These are phyloP conservation scores for Apamea monoglypha DNA, from an alignment of 2,888 invertebrate genomes.

Conservation along the genomic window DNA sequence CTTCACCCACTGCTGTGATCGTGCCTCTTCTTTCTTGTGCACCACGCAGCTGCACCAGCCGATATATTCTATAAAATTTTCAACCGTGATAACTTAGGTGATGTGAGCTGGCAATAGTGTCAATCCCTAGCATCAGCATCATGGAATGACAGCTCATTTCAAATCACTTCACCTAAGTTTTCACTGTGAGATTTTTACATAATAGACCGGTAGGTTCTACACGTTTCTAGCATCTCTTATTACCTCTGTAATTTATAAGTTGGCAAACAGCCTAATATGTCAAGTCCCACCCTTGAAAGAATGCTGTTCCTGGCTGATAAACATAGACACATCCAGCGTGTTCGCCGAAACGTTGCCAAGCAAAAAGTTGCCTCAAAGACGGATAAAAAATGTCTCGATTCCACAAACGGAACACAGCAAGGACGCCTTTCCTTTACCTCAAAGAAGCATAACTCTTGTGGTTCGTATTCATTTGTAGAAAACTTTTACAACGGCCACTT, in stretches of 20 bases:
- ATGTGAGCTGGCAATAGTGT: no score
- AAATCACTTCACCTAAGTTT: no score
- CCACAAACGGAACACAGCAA: conserved; percentile 16
- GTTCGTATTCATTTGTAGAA: conserved; percentile 38
- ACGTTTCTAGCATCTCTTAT: neutral
- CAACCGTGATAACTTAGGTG: no score
- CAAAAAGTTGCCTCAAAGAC: neutral
- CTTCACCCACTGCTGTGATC: neutral
- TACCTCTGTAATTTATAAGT: neutral
- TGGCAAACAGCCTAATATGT: neutral
- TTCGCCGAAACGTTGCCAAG: neutral
- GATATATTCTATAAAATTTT: no score
- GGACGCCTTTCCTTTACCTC: neutral
- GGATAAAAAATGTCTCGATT: neutral
- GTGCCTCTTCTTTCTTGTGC: neutral
- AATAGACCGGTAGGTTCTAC: no score
- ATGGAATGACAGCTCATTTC: no score
- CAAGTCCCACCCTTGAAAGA: neutral
- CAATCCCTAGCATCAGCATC: no score
- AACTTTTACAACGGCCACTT: conserved; percentile 52
- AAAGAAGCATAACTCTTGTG: conserved; percentile 15
- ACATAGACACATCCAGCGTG: neutral
- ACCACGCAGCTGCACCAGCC: no score
- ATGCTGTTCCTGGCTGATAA: neutral
- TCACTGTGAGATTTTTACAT: no score